These are phyloP conservation scores for Arctopsyche grandis DNA, from an alignment of 1,140 invertebrate species.

Conservation along the genomic window DNA sequence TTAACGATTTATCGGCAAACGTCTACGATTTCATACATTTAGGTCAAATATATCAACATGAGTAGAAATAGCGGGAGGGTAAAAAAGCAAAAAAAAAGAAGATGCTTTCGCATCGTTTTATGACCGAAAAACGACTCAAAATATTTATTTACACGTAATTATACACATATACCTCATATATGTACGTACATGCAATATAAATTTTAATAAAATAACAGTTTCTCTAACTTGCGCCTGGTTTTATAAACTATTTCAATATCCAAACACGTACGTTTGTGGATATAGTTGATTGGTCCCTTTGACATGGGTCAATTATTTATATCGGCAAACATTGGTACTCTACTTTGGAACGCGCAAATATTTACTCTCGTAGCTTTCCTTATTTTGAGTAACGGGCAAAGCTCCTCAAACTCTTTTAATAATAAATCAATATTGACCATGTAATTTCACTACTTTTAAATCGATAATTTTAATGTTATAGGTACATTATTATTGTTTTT, in stretches of 20 bases:
- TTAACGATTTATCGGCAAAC: constrained; percentile 30
- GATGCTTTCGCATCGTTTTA: neutral
- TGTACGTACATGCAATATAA: no score
- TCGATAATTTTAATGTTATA: no score
- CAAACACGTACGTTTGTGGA: neutral
- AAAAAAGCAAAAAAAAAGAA: constrained; percentile 16
- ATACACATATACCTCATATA: no score
- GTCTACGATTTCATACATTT: constrained; percentile 25
- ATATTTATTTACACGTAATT: no score
- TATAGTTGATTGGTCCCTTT: constrained; percentile 15
- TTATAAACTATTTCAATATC: neutral
- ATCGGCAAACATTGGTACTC: constrained; percentile 9
- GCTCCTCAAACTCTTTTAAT: neutral
- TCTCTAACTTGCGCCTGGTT: neutral
- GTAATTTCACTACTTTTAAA: no score
- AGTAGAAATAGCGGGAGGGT: neutral
- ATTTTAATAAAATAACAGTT: no score
- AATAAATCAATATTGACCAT: no score
- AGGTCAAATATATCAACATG: constrained; percentile 21
- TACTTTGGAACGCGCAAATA: neutral
- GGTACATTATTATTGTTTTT: no score
- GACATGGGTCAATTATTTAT: constrained; percentile 22
- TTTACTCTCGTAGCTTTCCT: constrained; percentile 6
- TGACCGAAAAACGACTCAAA: neutral
- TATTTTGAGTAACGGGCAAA: neutral